Evolutionary conservation across 2,113 vertebrate species (phyloP).

Genomic region (Pygoscelis antarcticus): DNA sequence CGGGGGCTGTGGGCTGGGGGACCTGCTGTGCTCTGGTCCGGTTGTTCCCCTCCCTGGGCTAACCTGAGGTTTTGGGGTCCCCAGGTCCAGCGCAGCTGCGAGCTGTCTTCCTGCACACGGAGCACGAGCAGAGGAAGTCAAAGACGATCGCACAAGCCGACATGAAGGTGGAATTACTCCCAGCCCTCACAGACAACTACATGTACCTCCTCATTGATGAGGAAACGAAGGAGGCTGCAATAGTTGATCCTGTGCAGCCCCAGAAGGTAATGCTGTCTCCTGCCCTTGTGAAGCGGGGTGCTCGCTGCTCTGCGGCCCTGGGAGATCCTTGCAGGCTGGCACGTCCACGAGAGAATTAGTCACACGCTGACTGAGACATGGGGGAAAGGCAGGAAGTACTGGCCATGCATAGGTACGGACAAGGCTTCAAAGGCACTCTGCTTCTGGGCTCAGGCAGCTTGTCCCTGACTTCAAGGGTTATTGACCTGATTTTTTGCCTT

Average conservation of each 20-base stretch:
- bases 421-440: neutral
- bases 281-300: neutral
- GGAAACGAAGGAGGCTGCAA: constrained; percentile 88
- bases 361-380: fast-evolving
- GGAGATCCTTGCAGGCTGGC: neutral
- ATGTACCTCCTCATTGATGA: constrained; percentile 96
- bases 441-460: neutral
- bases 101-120: constrained; percentile 49
- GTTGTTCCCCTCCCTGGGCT: neutral
- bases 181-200: constrained; percentile 96
- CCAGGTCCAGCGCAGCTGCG: constrained; percentile 76
- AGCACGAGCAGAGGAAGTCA: constrained; percentile 68
- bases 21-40: neutral
- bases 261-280: constrained; percentile 77
- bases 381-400: neutral
- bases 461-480: neutral
- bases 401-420: neutral
- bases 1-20: neutral
- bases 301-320: neutral
- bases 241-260: constrained; percentile 94
- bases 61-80: neutral
- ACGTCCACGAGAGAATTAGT: neutral
- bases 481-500: neutral
- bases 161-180: constrained; percentile 92
- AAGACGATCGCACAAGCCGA: constrained; percentile 71